Evolutionary conservation across 2,797 vertebrate species (phyloP).

Genomic region (Holocentrus rufus): DNA sequence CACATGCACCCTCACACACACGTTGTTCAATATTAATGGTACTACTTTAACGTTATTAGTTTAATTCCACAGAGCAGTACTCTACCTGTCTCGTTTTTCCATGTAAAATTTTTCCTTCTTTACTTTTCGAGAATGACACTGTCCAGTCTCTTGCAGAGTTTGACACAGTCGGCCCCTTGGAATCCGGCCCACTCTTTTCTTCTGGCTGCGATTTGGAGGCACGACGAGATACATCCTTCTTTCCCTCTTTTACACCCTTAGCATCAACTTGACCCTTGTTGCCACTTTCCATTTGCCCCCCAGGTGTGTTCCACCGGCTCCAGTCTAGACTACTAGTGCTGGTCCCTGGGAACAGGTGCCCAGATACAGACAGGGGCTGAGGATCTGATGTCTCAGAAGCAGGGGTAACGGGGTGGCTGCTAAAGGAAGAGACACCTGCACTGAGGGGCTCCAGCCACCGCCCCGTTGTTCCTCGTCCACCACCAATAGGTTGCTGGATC

Average conservation of each 20-base stretch:
- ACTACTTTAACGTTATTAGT: too few species aligned
- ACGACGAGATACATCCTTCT: slow-evolving; percentile 85
- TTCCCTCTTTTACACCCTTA: slow-evolving; percentile 80
- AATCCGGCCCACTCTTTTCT: slow-evolving; percentile 86
- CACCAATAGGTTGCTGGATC: slow-evolving; percentile 85
- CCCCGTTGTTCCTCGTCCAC: slow-evolving; percentile 49
- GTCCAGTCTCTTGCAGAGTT: slow-evolving; percentile 90
- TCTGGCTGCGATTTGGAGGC: slow-evolving; percentile 87
- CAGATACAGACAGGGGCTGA: slow-evolving; percentile 77
- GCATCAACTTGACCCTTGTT: slow-evolving; percentile 55
- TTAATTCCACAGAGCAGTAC: slow-evolving; percentile 7
- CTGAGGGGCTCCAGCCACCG: slow-evolving; percentile 82
- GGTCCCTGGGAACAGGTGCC: slow-evolving; percentile 71
- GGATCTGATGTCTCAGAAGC: slow-evolving; percentile 77
- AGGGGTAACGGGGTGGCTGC: slow-evolving; percentile 78
- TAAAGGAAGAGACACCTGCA: slow-evolving; percentile 76
- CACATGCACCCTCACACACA: too few species aligned
- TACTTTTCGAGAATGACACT: slow-evolving; percentile 82
- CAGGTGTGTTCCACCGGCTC: slow-evolving; percentile 81
- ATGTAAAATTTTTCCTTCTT: slow-evolving; percentile 84
- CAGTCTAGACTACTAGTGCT: slow-evolving; percentile 86
- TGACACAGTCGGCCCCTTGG: slow-evolving; percentile 86
- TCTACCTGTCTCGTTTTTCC: slow-evolving; percentile 87
- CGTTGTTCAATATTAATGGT: too few species aligned
- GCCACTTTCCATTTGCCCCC: slow-evolving; percentile 62